Percentiles rank a stretch among this genome's conserved stretches.
phyloP scores from a whole-genome alignment of 2,113 vertebrate genomes.

The Tringa solitaria region DNA sequence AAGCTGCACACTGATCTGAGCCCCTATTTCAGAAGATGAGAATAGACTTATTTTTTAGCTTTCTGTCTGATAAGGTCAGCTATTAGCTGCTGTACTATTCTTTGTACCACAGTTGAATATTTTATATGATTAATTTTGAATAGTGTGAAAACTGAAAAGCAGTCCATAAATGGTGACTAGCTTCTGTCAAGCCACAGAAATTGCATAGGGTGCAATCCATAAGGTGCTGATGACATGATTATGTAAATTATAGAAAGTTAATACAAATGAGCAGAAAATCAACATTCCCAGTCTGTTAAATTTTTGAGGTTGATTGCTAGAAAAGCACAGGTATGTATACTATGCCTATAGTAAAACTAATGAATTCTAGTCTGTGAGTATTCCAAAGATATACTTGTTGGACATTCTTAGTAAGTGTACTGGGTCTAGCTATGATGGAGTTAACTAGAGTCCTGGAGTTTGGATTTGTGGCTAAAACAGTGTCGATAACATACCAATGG shows the following conservation, averaged over 20 bases:
- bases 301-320: neutral
- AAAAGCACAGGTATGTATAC: neutral
- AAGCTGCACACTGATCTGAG: neutral
- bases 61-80: neutral
- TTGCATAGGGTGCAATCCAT: neutral
- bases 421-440: neutral
- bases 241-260: neutral
- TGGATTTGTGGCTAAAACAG: neutral
- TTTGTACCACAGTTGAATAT: neutral
- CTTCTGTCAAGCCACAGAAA: neutral
- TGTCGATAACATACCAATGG: neutral
- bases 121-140: neutral
- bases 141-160: neutral
- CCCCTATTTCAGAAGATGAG: neutral
- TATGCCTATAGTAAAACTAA: neutral
- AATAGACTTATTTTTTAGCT: neutral
- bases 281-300: neutral
- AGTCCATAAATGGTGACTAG: neutral
- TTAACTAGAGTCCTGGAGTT: neutral
- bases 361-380: neutral
- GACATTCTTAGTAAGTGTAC: neutral
- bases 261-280: neutral
- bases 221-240: neutral
- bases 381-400: neutral
- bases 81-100: neutral